These are phyloP conservation scores for Pharmacophagus antenor DNA, from an alignment of 2,888 invertebrate genomes.

Conservation along the genomic window DNA sequence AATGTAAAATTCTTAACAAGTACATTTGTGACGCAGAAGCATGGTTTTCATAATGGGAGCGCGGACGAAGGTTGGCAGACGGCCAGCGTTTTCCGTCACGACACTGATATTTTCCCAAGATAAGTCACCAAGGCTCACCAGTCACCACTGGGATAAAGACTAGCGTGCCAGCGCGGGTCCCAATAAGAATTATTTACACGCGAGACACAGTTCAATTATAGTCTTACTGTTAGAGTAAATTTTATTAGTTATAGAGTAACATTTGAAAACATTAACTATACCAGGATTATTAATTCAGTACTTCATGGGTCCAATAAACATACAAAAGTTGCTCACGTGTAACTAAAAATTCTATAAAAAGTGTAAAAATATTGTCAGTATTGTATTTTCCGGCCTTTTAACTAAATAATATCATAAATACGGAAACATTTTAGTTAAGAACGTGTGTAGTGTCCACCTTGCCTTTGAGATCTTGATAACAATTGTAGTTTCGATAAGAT, in stretches of 20 bases:
- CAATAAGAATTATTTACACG: constrained; percentile 51
- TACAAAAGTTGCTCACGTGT: no score
- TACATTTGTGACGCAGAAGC: constrained; percentile 21
- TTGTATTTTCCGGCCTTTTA: neutral
- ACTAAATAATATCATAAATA: neutral
- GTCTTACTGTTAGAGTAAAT: no score
- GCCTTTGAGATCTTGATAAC: constrained; percentile 40
- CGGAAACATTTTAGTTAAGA: constrained; percentile 20
- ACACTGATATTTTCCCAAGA: constrained; percentile 65
- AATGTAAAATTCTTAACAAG: constrained; percentile 21
- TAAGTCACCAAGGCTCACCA: constrained; percentile 52
- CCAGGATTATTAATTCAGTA: no score
- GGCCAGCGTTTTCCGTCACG: constrained; percentile 64
- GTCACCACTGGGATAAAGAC: constrained; percentile 41
- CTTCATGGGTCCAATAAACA: no score
- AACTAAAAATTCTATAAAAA: no score
- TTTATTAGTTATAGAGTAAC: no score
- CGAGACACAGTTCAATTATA: constrained; percentile 34
- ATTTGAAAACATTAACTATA: no score
- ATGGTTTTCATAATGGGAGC: constrained; percentile 30
- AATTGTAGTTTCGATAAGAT: constrained; percentile 27
- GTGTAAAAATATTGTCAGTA: no score
- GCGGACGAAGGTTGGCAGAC: constrained; percentile 51
- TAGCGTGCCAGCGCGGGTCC: constrained; percentile 49
- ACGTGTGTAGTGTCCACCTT: constrained; percentile 35